Conservation (phyloP, 2,797 vertebrate genomes). For the Oreochromis mossambicus region DNA sequence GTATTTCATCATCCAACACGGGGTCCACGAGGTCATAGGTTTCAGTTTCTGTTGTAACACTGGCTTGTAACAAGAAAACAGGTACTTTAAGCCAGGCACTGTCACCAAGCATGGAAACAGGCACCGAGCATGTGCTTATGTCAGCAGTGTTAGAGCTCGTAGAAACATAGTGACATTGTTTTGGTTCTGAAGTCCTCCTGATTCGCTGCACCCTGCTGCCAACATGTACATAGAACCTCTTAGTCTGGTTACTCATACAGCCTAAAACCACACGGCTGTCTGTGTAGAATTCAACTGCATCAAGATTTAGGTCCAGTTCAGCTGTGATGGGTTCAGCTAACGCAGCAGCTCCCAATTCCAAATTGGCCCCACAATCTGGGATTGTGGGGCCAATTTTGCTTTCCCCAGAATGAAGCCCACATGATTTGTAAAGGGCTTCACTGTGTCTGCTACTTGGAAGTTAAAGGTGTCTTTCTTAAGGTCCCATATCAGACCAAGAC, state of each 20-base stretch:
- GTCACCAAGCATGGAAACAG: background rate
- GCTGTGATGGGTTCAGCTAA: background rate
- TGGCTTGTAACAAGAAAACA: background rate
- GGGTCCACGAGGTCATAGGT: background rate
- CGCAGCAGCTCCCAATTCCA: background rate
- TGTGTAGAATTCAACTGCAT: background rate
- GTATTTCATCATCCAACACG: rapidly evolving
- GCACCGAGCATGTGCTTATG: background rate
- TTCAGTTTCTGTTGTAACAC: background rate
- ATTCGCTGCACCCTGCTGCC: background rate
- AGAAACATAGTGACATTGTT: background rate
- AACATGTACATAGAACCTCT: background rate
- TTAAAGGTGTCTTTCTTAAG: background rate
- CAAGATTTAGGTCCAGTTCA: background rate
- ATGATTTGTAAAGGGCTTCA: background rate
- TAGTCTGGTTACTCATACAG: background rate
- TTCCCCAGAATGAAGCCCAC: background rate
- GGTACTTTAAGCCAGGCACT: background rate
- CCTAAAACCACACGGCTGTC: background rate
- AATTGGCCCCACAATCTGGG: no score
- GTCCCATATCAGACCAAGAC: background rate
- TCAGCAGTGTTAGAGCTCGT: background rate
- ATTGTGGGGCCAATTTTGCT: background rate
- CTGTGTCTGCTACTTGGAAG: background rate
- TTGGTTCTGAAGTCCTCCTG: background rate